These are phyloP conservation scores for Glomeris marginata DNA, from an alignment of 2,888 invertebrate genomes.

Conservation along the genomic window DNA sequence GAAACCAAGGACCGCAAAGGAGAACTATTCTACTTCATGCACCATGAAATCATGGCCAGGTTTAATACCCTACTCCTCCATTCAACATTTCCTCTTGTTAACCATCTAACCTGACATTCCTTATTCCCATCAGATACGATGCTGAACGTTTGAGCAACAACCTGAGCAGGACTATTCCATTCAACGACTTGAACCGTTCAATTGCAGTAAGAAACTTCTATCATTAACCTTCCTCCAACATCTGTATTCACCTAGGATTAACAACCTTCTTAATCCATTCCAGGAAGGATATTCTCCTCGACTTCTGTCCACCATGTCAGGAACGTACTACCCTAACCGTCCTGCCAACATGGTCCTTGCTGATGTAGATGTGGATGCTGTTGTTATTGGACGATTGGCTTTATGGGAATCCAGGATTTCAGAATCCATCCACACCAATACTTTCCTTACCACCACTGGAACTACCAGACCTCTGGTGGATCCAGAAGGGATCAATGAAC, in stretches of 20 bases:
- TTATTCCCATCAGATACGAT: constrained; percentile 38
- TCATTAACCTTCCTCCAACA: too few relatives aligned
- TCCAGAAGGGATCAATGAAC: constrained; percentile 52
- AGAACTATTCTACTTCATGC: constrained; percentile 39
- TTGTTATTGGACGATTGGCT: constrained; percentile 35
- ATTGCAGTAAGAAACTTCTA: constrained; percentile 11
- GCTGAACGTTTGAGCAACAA: constrained; percentile 56
- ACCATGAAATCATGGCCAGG: constrained; percentile 32
- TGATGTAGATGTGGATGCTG: constrained; percentile 5
- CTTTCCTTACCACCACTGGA: too few relatives aligned
- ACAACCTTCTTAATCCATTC: background rate
- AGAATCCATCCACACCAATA: constrained; percentile 50
- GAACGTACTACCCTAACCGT: constrained; percentile 16
- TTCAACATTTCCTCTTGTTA: background rate
- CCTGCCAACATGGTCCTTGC: constrained; percentile 15
- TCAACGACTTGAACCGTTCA: constrained; percentile 30
- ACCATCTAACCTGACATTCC: background rate
- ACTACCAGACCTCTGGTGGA: constrained; percentile 53
- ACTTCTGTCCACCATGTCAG: constrained; percentile 17
- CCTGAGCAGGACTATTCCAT: constrained; percentile 37
- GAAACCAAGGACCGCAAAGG: too few relatives aligned
- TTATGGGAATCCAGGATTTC: constrained; percentile 59
- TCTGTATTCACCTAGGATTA: background rate
- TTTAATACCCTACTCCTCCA: constrained; percentile 1
- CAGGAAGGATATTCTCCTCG: constrained; percentile 18